phyloP scores from a whole-genome alignment of 2,113 vertebrate species.

The Urocitellus parryii region DNA sequence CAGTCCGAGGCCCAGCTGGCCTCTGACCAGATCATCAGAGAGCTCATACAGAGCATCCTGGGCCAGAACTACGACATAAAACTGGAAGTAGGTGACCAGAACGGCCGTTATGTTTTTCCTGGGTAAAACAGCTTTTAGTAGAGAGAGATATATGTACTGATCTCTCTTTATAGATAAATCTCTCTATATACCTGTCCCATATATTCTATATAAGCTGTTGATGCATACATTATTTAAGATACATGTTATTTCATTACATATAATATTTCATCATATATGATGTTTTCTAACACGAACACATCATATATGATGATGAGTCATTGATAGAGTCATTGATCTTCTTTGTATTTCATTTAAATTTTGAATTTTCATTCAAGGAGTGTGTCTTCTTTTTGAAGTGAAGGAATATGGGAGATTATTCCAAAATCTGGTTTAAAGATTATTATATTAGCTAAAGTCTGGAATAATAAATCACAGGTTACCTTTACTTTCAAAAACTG shows the following conservation, averaged over 20 bases:
- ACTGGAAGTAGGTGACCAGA: constrained; percentile 86
- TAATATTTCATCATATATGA: background rate
- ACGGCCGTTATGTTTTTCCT: constrained; percentile 69
- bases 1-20: constrained; percentile 82
- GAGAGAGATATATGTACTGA: too few relatives aligned
- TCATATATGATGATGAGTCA: too few relatives aligned
- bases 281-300: constrained; percentile 33
- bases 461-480: background rate
- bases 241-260: background rate
- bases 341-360: constrained; percentile 31
- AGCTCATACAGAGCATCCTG: constrained; percentile 86
- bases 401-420: constrained; percentile 26
- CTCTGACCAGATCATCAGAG: constrained; percentile 85
- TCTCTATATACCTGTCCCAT: too few relatives aligned
- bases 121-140: constrained; percentile 43
- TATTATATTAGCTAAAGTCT: background rate
- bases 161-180: too few relatives aligned
- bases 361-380: background rate
- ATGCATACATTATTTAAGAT: background rate
- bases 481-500: constrained; percentile 12
- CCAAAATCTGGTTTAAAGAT: background rate
- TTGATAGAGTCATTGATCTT: background rate
- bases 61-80: constrained; percentile 85
- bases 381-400: constrained; percentile 29
- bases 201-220: too few relatives aligned